Evolutionary conservation across 2,113 vertebrate species (phyloP).

Genomic region (Tachysurus fulvidraco): DNA sequence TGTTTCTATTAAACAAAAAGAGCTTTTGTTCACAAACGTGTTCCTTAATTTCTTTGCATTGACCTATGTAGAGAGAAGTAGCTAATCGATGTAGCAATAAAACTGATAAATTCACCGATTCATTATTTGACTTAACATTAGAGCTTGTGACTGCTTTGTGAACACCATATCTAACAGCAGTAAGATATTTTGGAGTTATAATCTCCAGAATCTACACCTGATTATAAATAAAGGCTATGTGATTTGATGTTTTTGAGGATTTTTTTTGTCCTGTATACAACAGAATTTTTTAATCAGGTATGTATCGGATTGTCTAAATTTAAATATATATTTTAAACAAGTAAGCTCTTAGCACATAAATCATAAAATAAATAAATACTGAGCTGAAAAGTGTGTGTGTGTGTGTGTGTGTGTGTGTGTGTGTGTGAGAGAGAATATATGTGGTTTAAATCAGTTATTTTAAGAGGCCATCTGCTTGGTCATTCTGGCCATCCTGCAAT

Average conservation of each 20-base stretch:
- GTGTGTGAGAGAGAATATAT: background rate
- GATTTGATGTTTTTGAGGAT: background rate
- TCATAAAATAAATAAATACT: background rate
- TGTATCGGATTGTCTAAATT: too few relatives aligned
- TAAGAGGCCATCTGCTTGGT: constrained; percentile 50
- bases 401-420: too few relatives aligned
- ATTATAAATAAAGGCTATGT: background rate
- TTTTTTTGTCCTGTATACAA: background rate
- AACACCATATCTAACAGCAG: background rate
- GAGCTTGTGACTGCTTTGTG: background rate
- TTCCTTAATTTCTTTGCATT: background rate
- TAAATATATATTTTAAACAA: background rate
- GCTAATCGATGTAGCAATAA: background rate
- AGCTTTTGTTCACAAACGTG: background rate
- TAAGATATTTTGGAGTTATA: background rate
- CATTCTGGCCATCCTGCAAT: constrained; percentile 42
- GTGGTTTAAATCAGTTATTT: constrained; percentile 40
- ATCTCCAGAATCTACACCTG: background rate
- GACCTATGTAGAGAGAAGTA: too few relatives aligned
- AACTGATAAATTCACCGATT: background rate
- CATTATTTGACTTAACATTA: background rate
- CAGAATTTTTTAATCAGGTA: background rate
- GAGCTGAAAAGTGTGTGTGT: background rate
- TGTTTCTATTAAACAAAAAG: constrained; percentile 8
- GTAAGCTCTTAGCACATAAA: too few relatives aligned